Percentiles rank a stretch among this genome's conserved stretches.
phyloP scores from a whole-genome alignment of 2,113 vertebrate genomes.

The Mustela lutreola region DNA sequence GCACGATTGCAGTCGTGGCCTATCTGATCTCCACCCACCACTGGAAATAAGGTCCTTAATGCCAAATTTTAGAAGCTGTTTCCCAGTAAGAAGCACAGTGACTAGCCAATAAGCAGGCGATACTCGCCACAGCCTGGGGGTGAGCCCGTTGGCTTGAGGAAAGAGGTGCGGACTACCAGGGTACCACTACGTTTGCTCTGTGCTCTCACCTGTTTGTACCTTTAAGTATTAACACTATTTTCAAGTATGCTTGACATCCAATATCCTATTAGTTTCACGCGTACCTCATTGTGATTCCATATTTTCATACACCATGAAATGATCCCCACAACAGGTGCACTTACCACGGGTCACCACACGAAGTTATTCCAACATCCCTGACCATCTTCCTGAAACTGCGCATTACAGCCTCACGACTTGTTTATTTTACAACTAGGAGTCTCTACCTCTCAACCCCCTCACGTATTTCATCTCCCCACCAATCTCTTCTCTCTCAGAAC shows the following conservation, averaged over 20 bases:
- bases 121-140: background rate
- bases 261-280: background rate
- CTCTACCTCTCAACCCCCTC: background rate
- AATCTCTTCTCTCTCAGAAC: background rate
- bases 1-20: background rate
- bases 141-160: background rate
- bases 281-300: background rate
- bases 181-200: background rate
- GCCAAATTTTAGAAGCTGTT: background rate
- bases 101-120: background rate
- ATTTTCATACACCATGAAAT: background rate
- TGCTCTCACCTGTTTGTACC: background rate
- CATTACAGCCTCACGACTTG: background rate
- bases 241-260: background rate
- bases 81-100: background rate
- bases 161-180: fast-evolving
- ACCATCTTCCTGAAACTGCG: background rate
- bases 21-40: background rate
- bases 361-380: background rate
- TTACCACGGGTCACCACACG: background rate
- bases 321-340: background rate
- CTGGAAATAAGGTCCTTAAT: background rate
- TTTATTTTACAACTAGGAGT: background rate
- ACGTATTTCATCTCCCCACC: too few relatives aligned
- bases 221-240: background rate